Evolutionary conservation across 2,797 vertebrate species (phyloP), one percentile per base, ranked within the genome.

Genomic region (Lepus townsendii): DNA sequence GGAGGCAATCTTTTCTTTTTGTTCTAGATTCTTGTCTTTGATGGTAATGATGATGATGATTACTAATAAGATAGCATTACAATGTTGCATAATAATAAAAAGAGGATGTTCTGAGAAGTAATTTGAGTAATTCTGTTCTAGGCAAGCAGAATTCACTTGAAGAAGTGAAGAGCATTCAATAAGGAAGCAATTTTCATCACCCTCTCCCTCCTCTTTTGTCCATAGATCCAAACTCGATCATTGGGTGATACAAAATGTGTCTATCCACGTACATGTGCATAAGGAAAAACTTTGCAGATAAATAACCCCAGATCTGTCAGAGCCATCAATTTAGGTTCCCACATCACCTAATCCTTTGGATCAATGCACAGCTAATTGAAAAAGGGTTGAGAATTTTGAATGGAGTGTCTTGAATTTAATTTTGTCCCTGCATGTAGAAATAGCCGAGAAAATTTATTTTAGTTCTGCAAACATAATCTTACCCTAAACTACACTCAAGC

Each of bases 401-500:
- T 19, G 20, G 26, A 68, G 5, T 66, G 14, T 85, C 57, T 83
- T 85, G 26, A 26, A 50, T 91, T 91, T 84, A 13, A 69, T 88
- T 90, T 94, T 83, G 50, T 35, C 19, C 42, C 24, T 88, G 38
- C 24, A 16, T 83, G 24, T 79, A 83, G 62, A 88, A 89, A 30
- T 54, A 83, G 50, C 62, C 57, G 27, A 54, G 66, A 92, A 66
- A 22, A 80, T 63, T 92, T 84, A 27, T 79, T 86, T 95, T 86
- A 63, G 20, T 90, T 84, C 57, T 83, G 30, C 71, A 66, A 52
- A 79, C 94, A 93, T 42, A 95, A 93, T 96, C 80, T 82, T 92
- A 94, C 94, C 87, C 95, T 90, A 82, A 76, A 16, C 57, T 83
- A 90, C 30, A 75, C 1, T 7, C 57, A 54, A n/a, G 35, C 35